These are phyloP conservation scores for Rhynchopsitta pachyrhyncha DNA, from an alignment of 2,113 vertebrate species.

Conservation along the genomic window DNA sequence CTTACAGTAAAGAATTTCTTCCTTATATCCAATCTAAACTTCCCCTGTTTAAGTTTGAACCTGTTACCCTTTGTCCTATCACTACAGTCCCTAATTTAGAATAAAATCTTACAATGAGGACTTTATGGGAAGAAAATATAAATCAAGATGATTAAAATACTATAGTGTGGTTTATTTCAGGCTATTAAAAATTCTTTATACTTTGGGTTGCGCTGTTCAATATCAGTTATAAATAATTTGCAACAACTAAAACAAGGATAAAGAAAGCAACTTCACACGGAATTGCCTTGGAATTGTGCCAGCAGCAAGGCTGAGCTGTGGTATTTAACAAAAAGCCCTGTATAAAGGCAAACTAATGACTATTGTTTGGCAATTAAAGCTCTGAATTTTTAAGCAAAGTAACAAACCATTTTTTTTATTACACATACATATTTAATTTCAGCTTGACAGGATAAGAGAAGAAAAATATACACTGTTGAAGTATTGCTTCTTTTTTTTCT, in stretches of 20 bases:
- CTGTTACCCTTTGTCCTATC: too few species aligned
- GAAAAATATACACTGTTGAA: neutral
- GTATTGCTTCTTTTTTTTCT: neutral
- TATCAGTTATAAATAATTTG: neutral
- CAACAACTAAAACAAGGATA: neutral
- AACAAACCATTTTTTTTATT: neutral
- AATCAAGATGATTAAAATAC: neutral
- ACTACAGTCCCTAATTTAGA: neutral
- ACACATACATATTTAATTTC: neutral
- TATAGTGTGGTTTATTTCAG: neutral
- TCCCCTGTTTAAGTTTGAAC: too few species aligned
- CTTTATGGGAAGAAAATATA: neutral
- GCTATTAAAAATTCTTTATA: neutral
- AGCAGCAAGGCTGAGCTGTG: neutral
- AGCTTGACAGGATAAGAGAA: neutral
- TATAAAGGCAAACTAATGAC: conserved; percentile 27
- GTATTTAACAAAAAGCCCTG: conserved; percentile 36
- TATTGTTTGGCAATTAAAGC: conserved; percentile 46
- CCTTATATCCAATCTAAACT: too few species aligned
- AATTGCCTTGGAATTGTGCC: neutral
- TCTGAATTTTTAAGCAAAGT: conserved; percentile 19
- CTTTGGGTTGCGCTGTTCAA: neutral
- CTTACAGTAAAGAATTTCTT: too few species aligned
- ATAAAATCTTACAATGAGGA: neutral
- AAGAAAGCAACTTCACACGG: neutral